Evolutionary conservation across 2,888 invertebrate genomes (phyloP).

Genomic region (Pyralis farinalis): DNA sequence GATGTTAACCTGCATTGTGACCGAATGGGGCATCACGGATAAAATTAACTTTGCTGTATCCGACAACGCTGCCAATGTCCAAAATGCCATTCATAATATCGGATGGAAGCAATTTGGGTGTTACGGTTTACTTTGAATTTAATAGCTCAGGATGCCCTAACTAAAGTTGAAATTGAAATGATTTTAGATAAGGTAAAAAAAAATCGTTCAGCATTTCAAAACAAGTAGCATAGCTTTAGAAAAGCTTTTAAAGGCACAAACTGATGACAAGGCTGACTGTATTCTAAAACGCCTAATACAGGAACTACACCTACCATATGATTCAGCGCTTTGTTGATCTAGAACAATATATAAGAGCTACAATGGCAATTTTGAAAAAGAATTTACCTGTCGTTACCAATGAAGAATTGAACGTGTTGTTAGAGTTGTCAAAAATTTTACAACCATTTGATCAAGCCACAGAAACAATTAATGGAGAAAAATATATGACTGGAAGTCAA

Average conservation of each 20-base stretch:
- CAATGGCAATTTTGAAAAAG: conserved; percentile 15
- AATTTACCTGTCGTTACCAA: conserved; percentile 18
- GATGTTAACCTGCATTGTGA: neutral
- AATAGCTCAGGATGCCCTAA: conserved; percentile 19
- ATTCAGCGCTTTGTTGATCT: conserved; percentile 23
- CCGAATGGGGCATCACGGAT: neutral
- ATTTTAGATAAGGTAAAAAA: conserved; percentile 20
- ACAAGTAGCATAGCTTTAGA: conserved; percentile 14
- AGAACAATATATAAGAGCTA: conserved; percentile 14
- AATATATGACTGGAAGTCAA: conserved; percentile 22
- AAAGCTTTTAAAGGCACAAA: conserved; percentile 16
- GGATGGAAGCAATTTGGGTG: conserved; percentile 26
- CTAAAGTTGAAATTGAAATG: neutral
- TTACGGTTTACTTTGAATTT: conserved; percentile 23
- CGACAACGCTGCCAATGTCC: conserved; percentile 15
- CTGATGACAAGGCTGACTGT: conserved; percentile 5
- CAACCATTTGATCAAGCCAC: conserved; percentile 28
- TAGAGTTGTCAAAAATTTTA: conserved; percentile 19
- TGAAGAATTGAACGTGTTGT: conserved; percentile 21
- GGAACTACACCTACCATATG: conserved; percentile 27
- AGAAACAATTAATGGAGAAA: conserved; percentile 23
- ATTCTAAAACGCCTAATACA: conserved; percentile 19
- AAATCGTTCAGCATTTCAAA: conserved; percentile 17
- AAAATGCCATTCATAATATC: conserved; percentile 9
- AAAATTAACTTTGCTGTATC: conserved; percentile 1